A percentile compares a stretch with the other conserved stretches of the same genome.
Evolutionary conservation across 2,888 invertebrate genomes (phyloP).

Genomic region (Cryptocheilus praepositus): DNA sequence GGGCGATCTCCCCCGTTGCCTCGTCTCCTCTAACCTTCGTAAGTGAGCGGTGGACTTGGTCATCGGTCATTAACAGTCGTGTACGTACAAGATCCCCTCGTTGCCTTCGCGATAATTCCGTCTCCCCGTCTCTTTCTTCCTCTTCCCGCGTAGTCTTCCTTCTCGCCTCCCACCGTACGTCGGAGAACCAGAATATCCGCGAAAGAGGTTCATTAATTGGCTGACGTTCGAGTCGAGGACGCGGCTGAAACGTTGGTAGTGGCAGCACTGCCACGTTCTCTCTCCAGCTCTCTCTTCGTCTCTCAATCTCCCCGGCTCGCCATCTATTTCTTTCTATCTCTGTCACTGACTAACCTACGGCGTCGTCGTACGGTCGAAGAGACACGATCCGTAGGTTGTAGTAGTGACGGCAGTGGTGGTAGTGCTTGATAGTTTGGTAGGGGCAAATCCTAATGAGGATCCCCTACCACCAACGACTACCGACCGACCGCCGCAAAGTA

Average conservation of each 20-base stretch:
- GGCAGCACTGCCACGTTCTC: constrained; percentile 15
- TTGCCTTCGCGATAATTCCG: constrained; percentile 17
- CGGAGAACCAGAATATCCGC: constrained; percentile 17
- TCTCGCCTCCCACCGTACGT: constrained; percentile 10
- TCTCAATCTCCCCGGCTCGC: not conserved
- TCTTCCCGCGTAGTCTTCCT: constrained; percentile 1
- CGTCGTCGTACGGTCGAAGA: not conserved
- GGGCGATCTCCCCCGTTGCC: constrained; percentile 6
- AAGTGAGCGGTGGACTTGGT: constrained; percentile 40
- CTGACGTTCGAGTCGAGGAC: constrained; percentile 24
- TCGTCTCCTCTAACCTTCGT: constrained; percentile 15
- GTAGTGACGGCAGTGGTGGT: constrained; percentile 16
- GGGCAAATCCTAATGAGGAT: constrained; percentile 64
- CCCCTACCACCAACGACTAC: constrained; percentile 46
- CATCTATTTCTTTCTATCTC: too few species aligned
- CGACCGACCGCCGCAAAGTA: constrained; percentile 57
- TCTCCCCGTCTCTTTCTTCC: constrained; percentile 8
- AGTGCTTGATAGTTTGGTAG: constrained; percentile 49
- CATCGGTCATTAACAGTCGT: constrained; percentile 45
- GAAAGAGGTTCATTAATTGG: constrained; percentile 42
- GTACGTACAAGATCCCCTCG: constrained; percentile 30
- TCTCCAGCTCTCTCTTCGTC: not conserved
- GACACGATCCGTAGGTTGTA: not conserved
- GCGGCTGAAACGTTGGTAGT: constrained; percentile 28
- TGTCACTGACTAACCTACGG: too few species aligned